Conservation (phyloP, 2,888 invertebrate species). For the Rhingia campestris region DNA sequence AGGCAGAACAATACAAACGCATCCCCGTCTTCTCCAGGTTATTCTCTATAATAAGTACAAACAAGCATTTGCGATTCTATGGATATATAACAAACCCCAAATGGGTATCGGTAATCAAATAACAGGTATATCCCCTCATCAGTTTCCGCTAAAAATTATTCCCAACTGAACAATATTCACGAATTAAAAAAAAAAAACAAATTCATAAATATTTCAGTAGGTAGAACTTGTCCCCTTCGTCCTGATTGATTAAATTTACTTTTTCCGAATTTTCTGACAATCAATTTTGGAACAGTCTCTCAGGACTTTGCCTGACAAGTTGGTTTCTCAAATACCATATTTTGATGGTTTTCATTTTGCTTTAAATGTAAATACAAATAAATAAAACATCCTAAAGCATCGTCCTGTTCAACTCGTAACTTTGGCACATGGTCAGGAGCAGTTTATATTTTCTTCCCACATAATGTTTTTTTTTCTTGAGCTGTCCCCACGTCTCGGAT, state of each 20-base stretch:
- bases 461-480: conserved; percentile 4
- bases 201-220: conserved; percentile 50
- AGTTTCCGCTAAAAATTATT: conserved; percentile 20
- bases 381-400: conserved; percentile 28
- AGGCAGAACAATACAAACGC: too few species aligned
- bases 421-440: conserved; percentile 63
- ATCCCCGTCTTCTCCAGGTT: too few species aligned
- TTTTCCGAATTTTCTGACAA: conserved; percentile 47
- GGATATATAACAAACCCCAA: too few species aligned
- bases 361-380: background rate
- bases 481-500: conserved; percentile 16
- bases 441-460: conserved; percentile 32
- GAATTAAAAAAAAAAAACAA: conserved; percentile 27
- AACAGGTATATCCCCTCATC: background rate
- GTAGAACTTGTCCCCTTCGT: conserved; percentile 12
- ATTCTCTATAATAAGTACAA: too few species aligned
- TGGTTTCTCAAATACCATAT: conserved; percentile 48
- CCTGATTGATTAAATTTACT: conserved; percentile 36
- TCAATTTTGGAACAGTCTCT: conserved; percentile 43
- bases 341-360: conserved; percentile 63
- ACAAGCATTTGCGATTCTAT: too few species aligned
- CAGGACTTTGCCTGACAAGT: conserved; percentile 48
- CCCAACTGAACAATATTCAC: conserved; percentile 32
- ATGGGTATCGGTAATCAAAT: background rate
- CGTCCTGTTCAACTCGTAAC: conserved; percentile 46